A percentile compares a stretch with the other conserved stretches of the same genome.
Evolutionary conservation across 2,113 vertebrate species (phyloP).

Genomic region (Sturnira hondurensis): DNA sequence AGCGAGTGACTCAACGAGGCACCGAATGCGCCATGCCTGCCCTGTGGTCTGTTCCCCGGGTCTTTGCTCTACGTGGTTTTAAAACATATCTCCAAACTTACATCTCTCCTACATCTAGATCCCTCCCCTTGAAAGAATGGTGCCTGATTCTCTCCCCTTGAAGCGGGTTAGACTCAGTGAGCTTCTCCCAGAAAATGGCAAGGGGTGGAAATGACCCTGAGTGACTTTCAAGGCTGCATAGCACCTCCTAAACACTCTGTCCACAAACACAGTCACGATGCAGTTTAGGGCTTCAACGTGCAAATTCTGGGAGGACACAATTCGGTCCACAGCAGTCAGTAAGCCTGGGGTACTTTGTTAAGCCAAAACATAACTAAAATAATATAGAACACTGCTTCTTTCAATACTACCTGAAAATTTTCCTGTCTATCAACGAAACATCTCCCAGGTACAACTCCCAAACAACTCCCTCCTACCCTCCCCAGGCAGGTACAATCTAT

Average conservation of each 20-base stretch:
- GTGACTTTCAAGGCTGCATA: background rate
- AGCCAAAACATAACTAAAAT: background rate
- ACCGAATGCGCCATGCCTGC: background rate
- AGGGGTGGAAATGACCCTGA: background rate
- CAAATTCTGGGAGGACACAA: background rate
- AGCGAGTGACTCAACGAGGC: background rate
- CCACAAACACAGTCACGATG: background rate
- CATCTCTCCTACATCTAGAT: background rate
- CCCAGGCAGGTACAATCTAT: background rate
- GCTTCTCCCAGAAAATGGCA: background rate
- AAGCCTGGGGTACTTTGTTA: background rate
- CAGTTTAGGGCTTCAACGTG: background rate
- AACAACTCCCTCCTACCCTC: background rate
- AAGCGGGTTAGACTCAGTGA: background rate
- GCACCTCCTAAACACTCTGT: no score
- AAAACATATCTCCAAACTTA: background rate
- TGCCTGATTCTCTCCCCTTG: background rate
- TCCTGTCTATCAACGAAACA: background rate
- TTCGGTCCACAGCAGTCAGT: background rate
- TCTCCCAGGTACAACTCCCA: no score
- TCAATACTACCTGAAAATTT: background rate
- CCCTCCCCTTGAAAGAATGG: background rate
- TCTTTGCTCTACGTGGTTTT: background rate
- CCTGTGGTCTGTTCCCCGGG: background rate
- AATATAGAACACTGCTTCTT: background rate